Percentiles rank a stretch among this genome's conserved stretches.
These are phyloP conservation scores for Alosa alosa DNA, from an alignment of 2,113 vertebrate genomes.

Conservation along the genomic window DNA sequence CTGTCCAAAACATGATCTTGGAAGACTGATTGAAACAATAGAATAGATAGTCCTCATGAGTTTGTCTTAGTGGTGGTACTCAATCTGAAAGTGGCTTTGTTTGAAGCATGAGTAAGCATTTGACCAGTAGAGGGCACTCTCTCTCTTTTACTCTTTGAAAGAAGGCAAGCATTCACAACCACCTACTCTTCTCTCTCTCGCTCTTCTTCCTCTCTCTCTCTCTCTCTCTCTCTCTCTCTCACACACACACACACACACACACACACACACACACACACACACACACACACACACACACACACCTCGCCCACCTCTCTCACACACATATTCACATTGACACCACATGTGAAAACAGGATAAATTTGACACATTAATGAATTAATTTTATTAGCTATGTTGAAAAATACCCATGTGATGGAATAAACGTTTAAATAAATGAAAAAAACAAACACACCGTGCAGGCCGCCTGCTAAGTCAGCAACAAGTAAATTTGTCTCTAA, in stretches of 20 bases:
- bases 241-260: neutral
- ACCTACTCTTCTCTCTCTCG: neutral
- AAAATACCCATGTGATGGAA: neutral
- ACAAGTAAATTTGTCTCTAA: neutral
- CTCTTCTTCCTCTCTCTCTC: neutral
- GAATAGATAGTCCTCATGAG: neutral
- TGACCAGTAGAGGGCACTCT: constrained; percentile 11
- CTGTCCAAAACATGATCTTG: too few relatives aligned
- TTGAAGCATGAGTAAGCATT: neutral
- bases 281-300: neutral
- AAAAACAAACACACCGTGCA: neutral
- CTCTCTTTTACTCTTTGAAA: neutral
- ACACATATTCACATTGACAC: neutral
- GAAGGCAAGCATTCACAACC: neutral
- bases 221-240: neutral
- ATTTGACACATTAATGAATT: neutral
- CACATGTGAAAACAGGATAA: constrained; percentile 11
- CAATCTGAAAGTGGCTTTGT: neutral
- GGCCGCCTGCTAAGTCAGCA: neutral
- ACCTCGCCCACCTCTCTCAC: neutral
- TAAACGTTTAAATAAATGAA: neutral
- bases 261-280: neutral
- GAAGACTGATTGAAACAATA: neutral
- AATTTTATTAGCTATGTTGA: neutral
- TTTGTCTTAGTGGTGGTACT: neutral